Base-by-base conservation (phyloP, 2,797 vertebrate species). In the Heteromormyrus szaboi region DNA sequence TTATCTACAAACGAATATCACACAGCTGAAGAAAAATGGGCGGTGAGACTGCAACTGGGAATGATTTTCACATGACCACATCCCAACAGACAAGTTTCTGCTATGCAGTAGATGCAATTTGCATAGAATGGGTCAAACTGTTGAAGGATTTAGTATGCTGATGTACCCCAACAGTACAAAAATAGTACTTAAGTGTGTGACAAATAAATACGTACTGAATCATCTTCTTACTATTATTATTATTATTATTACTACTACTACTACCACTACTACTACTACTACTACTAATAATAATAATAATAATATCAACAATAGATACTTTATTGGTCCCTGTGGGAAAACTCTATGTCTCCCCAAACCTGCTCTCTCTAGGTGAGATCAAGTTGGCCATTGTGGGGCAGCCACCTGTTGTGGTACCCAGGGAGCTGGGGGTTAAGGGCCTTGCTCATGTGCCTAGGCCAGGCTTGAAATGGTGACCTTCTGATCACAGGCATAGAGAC, bases 1-100 rank as follows among this genome's bases (percentile, higher is more conserved):
- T 59, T n/a, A 33, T 83, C 17, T 81, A 46, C 79, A 88, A 53
- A 51, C 2, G 19, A 79, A 84, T 17, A 59, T 56, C 19, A 54
- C 46, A 41, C 44, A 44, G 54, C 51, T 86, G 85, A 86, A n/a
- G 85, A n/a, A 41, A 86, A 56, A 85, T 85, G 17, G 51, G 51
- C 53, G 7, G 33, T 17, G 44, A 88, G 81, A 88, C n/a, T 25
- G 22, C 88, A 37, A 88, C 51, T 59, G 50, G 76, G 76, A 83
- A 46, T 59, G 54, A 81, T 84, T 83, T 83, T 53, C 22, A 84
- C n/a, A 46, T 88, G 41, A 84, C 88, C 76, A 25, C 76, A 88
- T 84, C 11, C 22, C 12, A 59, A 84, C 4, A 76, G 51, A 88
- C 50, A n/a, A 88, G 41, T 84, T 84, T 44, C 14, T 83, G 9